Percentiles rank a stretch among this genome's conserved stretches.
Conservation (phyloP, 2,113 vertebrate genomes). For the Bujurquina vittata region DNA sequence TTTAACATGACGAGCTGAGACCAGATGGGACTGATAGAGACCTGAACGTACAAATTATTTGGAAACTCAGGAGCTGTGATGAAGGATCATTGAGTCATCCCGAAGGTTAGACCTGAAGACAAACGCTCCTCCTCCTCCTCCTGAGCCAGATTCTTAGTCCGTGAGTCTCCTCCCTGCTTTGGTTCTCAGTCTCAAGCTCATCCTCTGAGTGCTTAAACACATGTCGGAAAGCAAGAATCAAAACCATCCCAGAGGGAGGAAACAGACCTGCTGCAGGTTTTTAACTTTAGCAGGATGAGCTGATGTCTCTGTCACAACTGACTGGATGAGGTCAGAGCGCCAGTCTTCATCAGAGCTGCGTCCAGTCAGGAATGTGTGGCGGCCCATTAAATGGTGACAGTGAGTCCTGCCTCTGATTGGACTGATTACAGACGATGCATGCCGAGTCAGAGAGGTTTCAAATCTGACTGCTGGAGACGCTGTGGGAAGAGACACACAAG, state of each 20-base stretch:
- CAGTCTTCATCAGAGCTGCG: not conserved
- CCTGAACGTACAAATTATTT: not conserved
- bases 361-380: not conserved
- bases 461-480: not conserved
- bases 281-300: not conserved
- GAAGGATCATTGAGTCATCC: not conserved
- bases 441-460: not conserved
- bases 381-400: not conserved
- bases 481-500: not conserved
- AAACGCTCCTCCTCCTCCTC: too few species aligned
- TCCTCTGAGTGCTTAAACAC: not conserved
- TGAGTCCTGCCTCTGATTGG: not conserved
- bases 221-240: not conserved
- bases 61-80: not conserved
- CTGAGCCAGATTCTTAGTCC: too few species aligned
- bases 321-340: not conserved
- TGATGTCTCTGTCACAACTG: not conserved
- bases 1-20: not conserved
- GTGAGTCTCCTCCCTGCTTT: not conserved
- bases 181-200: rapidly evolving
- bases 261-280: not conserved
- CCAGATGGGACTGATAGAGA: not conserved
- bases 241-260: not conserved
- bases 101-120: not conserved
- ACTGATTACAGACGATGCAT: not conserved